Percentiles rank a stretch among this genome's conserved stretches.
These are phyloP conservation scores for Peromyscus attwateri DNA, from an alignment of 2,797 vertebrate genomes.

Conservation along the genomic window DNA sequence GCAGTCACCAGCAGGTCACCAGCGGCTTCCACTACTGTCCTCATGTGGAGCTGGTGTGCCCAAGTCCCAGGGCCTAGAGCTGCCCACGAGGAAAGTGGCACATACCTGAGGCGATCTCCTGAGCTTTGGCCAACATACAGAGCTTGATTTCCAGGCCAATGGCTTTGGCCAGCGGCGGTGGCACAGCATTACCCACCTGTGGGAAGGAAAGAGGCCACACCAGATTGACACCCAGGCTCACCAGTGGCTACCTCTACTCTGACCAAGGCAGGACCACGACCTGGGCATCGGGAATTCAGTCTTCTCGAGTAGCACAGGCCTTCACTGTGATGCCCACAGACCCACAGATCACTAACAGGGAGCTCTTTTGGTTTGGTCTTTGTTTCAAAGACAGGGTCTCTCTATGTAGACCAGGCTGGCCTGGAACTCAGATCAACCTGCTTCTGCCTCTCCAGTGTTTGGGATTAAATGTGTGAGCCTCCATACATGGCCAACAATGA, in stretches of 20 bases:
- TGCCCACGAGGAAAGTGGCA: background rate
- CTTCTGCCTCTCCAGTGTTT: background rate
- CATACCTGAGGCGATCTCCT: slow-evolving; percentile 90
- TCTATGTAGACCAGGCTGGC: background rate
- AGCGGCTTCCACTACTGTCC: too few species aligned
- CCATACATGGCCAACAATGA: background rate
- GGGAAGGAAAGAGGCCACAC: background rate
- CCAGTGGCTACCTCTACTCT: background rate
- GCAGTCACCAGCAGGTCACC: too few species aligned
- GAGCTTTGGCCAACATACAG: slow-evolving; percentile 91
- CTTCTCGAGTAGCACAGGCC: background rate
- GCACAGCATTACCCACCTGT: slow-evolving; percentile 98
- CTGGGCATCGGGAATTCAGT: background rate
- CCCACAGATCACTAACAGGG: background rate
- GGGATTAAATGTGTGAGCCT: background rate
- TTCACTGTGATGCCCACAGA: background rate
- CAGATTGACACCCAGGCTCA: background rate
- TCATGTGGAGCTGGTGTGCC: background rate
- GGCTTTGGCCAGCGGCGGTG: slow-evolving; percentile 96
- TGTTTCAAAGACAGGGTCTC: background rate
- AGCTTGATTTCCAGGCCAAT: slow-evolving; percentile 95
- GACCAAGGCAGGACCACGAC: background rate
- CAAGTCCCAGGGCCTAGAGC: background rate
- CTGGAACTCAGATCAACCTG: background rate
- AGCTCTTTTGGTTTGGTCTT: background rate